A percentile compares a stretch with the other conserved stretches of the same genome.
These are phyloP conservation scores for Arothron firmamentum DNA, from an alignment of 2,113 vertebrate species.

Conservation along the genomic window DNA sequence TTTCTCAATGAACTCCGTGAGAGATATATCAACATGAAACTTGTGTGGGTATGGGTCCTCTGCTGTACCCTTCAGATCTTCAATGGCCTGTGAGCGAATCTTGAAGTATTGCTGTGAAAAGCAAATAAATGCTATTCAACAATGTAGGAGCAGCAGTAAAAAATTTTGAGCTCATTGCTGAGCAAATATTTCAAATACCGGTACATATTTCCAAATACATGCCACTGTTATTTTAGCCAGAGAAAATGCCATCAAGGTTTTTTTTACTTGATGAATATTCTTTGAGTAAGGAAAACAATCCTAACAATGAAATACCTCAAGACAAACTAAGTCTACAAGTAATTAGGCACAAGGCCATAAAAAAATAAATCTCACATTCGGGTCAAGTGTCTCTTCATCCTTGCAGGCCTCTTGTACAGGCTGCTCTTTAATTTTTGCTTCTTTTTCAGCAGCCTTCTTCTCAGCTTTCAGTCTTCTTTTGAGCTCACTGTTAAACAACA, in stretches of 20 bases:
- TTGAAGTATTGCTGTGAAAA: constrained; percentile 91
- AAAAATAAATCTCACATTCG: constrained; percentile 80
- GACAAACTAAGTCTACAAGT: background rate
- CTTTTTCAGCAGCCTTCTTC: constrained; percentile 90
- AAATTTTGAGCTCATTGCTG: too few relatives aligned
- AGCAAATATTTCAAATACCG: background rate
- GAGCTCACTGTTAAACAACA: constrained; percentile 79
- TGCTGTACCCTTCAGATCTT: constrained; percentile 83
- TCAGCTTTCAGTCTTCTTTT: constrained; percentile 94
- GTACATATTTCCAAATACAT: too few relatives aligned
- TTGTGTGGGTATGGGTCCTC: constrained; percentile 98
- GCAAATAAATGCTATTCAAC: background rate
- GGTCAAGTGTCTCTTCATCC: constrained; percentile 91
- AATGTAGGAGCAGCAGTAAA: too few relatives aligned
- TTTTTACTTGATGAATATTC: too few relatives aligned
- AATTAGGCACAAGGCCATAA: background rate
- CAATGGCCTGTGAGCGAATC: constrained; percentile 89
- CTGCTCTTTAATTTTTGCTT: constrained; percentile 84
- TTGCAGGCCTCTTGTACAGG: constrained; percentile 50
- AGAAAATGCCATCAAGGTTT: too few relatives aligned
- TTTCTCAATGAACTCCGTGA: constrained; percentile 88
- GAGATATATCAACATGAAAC: constrained; percentile 86
- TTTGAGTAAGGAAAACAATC: too few relatives aligned
- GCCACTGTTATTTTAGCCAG: background rate
- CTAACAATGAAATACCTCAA: too few relatives aligned